Conservation (phyloP, 2,113 vertebrate species). For the Mobula hypostoma region DNA sequence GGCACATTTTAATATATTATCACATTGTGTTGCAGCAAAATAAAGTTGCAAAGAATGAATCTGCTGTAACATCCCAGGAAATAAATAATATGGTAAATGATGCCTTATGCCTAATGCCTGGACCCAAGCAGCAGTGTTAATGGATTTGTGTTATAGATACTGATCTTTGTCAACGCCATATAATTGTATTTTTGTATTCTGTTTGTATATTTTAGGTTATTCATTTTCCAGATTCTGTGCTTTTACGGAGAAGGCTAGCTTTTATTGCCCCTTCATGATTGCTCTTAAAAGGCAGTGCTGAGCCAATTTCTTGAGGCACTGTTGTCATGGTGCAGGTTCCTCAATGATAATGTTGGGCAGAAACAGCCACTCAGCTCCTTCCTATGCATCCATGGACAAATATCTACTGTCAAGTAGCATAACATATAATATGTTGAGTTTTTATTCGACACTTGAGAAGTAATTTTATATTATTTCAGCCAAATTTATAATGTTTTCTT, state of each 20-base stretch:
- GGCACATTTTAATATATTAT: neutral
- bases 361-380: neutral
- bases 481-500: neutral
- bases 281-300: too few relatives aligned
- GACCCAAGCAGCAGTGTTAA: neutral
- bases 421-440: neutral
- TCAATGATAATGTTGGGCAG: too few relatives aligned
- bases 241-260: neutral
- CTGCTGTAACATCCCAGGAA: neutral
- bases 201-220: neutral
- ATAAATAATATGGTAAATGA: neutral
- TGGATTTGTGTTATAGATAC: too few relatives aligned
- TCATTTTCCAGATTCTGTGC: too few relatives aligned
- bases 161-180: neutral
- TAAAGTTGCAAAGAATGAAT: neutral
- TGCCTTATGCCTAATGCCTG: too few relatives aligned
- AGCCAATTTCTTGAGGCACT: neutral
- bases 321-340: neutral
- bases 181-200: neutral
- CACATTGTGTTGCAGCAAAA: neutral
- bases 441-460: neutral
- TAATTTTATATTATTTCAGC: neutral
- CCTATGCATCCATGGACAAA: neutral
- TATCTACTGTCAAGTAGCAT: neutral
- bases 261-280: too few relatives aligned